Evolutionary conservation across 2,797 vertebrate species (phyloP), one percentile per base, ranked within the genome.

Genomic region (Echiichthys vipera): DNA sequence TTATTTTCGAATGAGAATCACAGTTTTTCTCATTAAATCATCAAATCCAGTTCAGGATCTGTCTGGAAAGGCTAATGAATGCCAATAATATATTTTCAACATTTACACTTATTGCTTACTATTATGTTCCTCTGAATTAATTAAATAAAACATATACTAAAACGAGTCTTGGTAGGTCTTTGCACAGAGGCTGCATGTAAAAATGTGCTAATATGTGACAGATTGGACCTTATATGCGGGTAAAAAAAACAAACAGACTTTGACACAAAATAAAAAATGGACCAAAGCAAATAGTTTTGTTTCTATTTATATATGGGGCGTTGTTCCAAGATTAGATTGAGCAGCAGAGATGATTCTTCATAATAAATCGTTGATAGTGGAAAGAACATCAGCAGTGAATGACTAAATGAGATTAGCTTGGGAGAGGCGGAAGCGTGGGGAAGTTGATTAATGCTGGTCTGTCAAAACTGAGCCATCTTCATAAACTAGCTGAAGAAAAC

Each of bases 331-430:
- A 93, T 92, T 87, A 81, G 83, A 87, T 80, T 78, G 81, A 76
- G 82, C 56, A 17, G 59, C 84, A 81, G 59, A 67, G 78, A 92
- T 87, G 83, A 88, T 53, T 90, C 88, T 87, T 91, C 85, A 89
- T 91, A 91, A 89, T 65, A 75, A 88, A 84, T 80, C 24, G 80
- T 84, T 93, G 86, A 92, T 91, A 85, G 90, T 90, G 91, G 91
- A 94, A 93, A 90, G 78, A 85, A 89, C 91, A 93, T 94, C 89
- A 90, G 88, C 74, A 73, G 71, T 88, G 84, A 90, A 89, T 84
- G 78, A 81, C 71, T 59, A 90, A 90, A 94, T 91, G 75, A 88
- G 83, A 92, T 94, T 93, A 93, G 45, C 74, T 40, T 53, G 79
- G 78, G 84, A 86, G 75, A 81, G 85, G 91, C 93, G 91, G 93